A percentile compares a stretch with the other conserved stretches of the same genome.
Conservation (phyloP, 2,888 invertebrate genomes). For the Gonocerus acuteangulatus region DNA sequence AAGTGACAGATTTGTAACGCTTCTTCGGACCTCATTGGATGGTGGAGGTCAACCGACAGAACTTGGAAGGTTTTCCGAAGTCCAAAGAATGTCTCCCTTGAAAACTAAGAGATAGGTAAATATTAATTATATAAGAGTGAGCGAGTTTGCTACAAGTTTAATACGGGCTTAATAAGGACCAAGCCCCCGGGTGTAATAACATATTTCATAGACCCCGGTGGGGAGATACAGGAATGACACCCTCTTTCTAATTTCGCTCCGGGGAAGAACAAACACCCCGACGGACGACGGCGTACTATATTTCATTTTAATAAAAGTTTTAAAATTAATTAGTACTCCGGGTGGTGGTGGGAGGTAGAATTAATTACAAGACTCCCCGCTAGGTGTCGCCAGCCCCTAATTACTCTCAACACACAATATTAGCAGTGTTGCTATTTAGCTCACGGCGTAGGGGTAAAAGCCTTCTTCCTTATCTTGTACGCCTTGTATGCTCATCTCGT, state of each 20-base stretch:
- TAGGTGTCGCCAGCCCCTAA: slow-evolving; percentile 31
- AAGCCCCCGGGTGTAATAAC: slow-evolving; percentile 36
- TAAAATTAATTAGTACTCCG: slow-evolving; percentile 36
- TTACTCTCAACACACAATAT: slow-evolving; percentile 34
- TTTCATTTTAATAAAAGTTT: slow-evolving; percentile 38
- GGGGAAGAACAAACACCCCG: slow-evolving; percentile 28
- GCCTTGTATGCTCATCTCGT: too few relatives aligned
- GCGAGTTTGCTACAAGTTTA: slow-evolving; percentile 35
- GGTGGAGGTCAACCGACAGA: too few relatives aligned
- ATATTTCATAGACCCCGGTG: slow-evolving; percentile 32
- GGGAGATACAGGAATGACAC: slow-evolving; percentile 32
- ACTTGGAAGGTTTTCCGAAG: too few relatives aligned
- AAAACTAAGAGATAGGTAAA: slow-evolving; percentile 32
- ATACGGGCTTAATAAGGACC: slow-evolving; percentile 35
- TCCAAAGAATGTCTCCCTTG: too few relatives aligned
- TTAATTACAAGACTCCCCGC: slow-evolving; percentile 34
- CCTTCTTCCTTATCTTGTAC: too few relatives aligned
- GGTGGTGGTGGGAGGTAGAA: slow-evolving; percentile 29
- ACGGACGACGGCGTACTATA: slow-evolving; percentile 30
- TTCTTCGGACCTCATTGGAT: too few relatives aligned
- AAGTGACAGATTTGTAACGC: too few relatives aligned
- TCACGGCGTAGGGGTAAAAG: too few relatives aligned
- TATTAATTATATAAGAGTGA: slow-evolving; percentile 33
- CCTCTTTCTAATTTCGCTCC: slow-evolving; percentile 34
- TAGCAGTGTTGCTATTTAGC: not conserved